Conservation (phyloP, 2,888 invertebrate genomes). For the Eurytoma californica region DNA sequence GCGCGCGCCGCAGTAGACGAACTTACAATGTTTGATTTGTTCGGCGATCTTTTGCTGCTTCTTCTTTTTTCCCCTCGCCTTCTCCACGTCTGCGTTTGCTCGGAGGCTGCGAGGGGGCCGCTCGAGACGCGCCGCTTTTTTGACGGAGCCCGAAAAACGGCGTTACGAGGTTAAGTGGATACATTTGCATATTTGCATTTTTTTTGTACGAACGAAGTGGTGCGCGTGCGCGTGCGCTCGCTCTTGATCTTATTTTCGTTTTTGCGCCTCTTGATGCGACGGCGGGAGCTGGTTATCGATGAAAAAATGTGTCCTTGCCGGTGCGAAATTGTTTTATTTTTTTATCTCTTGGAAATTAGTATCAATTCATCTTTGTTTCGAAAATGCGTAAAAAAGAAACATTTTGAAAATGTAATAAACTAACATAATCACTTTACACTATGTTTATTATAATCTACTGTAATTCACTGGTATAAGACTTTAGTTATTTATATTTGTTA, state of each 20-base stretch:
- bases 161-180: conserved; percentile 41
- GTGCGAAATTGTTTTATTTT: too few relatives aligned
- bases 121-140: conserved; percentile 15
- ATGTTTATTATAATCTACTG: too few relatives aligned
- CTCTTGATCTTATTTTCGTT: too few relatives aligned
- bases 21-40: conserved; percentile 48
- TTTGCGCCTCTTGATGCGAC: background rate
- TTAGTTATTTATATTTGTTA: too few relatives aligned
- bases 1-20: conserved; percentile 16
- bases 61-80: background rate
- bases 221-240: background rate
- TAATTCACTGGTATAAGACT: too few relatives aligned
- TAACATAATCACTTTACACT: too few relatives aligned
- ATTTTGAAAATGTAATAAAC: too few relatives aligned
- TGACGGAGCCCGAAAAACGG: conserved; percentile 22
- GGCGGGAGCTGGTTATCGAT: too few relatives aligned
- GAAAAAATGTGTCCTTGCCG: too few relatives aligned
- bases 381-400: too few relatives aligned
- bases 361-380: too few relatives aligned
- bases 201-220: background rate
- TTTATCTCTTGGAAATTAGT: too few relatives aligned
- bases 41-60: background rate
- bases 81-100: background rate
- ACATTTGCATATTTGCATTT: conserved; percentile 38
- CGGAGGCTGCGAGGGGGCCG: background rate